These are phyloP conservation scores for Sminthopsis crassicaudata DNA, from an alignment of 2,113 vertebrate species.

Conservation along the genomic window DNA sequence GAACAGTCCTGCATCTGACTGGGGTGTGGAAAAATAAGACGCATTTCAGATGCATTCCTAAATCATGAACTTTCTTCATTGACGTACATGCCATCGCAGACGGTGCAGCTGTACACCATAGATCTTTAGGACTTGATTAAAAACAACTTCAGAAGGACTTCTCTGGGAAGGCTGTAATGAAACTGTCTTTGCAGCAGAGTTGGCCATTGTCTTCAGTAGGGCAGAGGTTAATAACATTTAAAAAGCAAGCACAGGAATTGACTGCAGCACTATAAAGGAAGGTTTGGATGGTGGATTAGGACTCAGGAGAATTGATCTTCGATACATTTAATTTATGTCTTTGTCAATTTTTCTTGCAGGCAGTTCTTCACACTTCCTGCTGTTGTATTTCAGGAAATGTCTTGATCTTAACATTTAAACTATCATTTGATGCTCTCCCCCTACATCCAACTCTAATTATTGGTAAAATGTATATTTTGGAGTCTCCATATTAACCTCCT, in stretches of 20 bases:
- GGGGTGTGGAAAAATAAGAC: constrained; percentile 41
- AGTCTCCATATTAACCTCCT: background rate
- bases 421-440: background rate
- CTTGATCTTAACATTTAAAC: background rate
- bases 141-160: constrained; percentile 45
- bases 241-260: background rate
- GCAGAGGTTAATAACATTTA: background rate
- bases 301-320: background rate
- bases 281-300: background rate
- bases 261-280: background rate
- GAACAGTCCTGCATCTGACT: constrained; percentile 52
- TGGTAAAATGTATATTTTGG: background rate
- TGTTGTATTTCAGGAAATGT: background rate
- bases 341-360: background rate
- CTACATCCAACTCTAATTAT: background rate
- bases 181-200: background rate
- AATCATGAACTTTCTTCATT: constrained; percentile 59
- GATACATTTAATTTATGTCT: background rate
- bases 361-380: background rate
- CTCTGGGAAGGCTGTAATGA: constrained; percentile 26
- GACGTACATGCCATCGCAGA: constrained; percentile 55
- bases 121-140: constrained; percentile 55
- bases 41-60: constrained; percentile 49
- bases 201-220: constrained; percentile 3
- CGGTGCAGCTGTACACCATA: constrained; percentile 64